phyloP scores from a whole-genome alignment of 2,113 vertebrate genomes.

The Trogon melanurus region DNA sequence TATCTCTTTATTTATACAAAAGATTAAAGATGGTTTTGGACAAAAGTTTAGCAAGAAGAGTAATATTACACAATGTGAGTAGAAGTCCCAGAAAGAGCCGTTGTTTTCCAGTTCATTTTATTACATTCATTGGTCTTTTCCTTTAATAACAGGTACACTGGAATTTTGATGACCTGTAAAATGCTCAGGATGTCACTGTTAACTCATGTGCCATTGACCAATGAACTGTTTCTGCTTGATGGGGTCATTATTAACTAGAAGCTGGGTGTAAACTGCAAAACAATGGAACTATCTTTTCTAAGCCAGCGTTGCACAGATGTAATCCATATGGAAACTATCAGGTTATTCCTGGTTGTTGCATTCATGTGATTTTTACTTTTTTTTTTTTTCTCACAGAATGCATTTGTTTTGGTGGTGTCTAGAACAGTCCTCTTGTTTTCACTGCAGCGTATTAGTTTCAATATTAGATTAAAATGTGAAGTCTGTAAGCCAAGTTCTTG shows the following conservation, averaged over 20 bases:
- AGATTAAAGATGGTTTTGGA: neutral
- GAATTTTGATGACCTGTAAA: neutral
- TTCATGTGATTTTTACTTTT: neutral
- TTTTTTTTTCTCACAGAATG: neutral
- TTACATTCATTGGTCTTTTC: neutral
- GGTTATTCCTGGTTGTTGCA: neutral
- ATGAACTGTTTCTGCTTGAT: neutral
- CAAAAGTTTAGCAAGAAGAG: neutral
- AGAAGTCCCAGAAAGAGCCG: neutral
- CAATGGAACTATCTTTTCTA: neutral
- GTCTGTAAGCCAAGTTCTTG: neutral
- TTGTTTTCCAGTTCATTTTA: neutral
- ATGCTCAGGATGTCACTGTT: neutral
- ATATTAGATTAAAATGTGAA: conserved; percentile 5
- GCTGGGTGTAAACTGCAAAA: neutral
- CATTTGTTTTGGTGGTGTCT: neutral
- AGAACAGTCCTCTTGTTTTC: neutral
- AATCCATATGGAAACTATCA: neutral
- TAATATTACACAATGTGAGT: neutral
- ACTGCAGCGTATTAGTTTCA: neutral
- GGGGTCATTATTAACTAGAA: neutral
- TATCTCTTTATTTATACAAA: neutral
- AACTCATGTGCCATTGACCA: neutral
- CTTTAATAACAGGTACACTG: neutral
- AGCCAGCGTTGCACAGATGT: neutral